Evolutionary conservation across 2,113 vertebrate species (phyloP).

Genomic region (Oncorhynchus masou): DNA sequence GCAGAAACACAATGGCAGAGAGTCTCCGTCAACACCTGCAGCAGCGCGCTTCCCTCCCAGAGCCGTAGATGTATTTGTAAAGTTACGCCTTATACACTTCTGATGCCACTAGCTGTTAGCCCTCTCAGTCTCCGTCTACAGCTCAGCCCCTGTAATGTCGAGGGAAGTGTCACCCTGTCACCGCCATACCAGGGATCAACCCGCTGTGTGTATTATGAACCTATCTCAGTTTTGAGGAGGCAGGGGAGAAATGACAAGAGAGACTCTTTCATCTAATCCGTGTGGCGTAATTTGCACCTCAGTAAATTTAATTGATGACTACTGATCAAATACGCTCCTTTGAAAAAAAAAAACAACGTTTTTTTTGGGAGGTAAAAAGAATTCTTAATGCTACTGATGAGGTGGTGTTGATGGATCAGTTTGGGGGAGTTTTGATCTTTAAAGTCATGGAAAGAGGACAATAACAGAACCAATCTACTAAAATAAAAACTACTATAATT

Average conservation of each 20-base stretch:
- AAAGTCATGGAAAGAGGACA: slow-evolving; percentile 17
- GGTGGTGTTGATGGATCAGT: slow-evolving; percentile 56
- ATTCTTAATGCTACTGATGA: slow-evolving; percentile 75
- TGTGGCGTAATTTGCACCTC: slow-evolving; percentile 72
- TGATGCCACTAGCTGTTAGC: slow-evolving; percentile 69
- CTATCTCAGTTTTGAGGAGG: slow-evolving; percentile 63
- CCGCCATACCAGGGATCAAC: slow-evolving; percentile 65
- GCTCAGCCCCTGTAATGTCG: slow-evolving; percentile 66
- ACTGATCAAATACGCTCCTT: slow-evolving; percentile 77
- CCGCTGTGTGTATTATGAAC: slow-evolving; percentile 57
- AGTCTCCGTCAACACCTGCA: slow-evolving; percentile 37
- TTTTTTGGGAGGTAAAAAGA: slow-evolving; percentile 69
- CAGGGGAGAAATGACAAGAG: slow-evolving; percentile 71
- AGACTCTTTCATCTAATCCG: slow-evolving; percentile 77
- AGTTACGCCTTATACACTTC: slow-evolving; percentile 33
- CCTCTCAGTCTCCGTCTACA: slow-evolving; percentile 56
- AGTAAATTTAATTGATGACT: slow-evolving; percentile 78
- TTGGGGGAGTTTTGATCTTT: slow-evolving; percentile 60
- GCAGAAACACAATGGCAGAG: slow-evolving; percentile 43
- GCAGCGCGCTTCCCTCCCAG: slow-evolving; percentile 61
- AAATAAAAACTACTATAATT: not conserved
- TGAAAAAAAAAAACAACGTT: slow-evolving; percentile 73
- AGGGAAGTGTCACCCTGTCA: slow-evolving; percentile 75
- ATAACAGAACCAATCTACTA: not conserved
- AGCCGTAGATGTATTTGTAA: slow-evolving; percentile 66